A percentile compares a stretch with the other conserved stretches of the same genome.
phyloP scores from a whole-genome alignment of 2,797 vertebrate genomes.

The Cottoperca gobio region DNA sequence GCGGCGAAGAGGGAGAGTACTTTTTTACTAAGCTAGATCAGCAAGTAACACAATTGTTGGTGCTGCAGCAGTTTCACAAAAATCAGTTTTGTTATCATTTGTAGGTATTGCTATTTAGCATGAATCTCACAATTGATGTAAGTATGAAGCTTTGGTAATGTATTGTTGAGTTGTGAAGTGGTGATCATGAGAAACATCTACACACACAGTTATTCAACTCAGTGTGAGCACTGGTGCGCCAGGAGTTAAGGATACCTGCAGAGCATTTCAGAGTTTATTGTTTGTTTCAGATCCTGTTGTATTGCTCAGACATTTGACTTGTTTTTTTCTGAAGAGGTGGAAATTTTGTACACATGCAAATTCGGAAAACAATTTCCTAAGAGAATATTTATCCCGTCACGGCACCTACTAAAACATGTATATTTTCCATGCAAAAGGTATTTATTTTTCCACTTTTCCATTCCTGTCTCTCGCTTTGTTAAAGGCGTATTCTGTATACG shows the following conservation, averaged over 20 bases:
- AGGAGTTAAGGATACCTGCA: slow-evolving; percentile 13
- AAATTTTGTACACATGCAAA: slow-evolving; percentile 31
- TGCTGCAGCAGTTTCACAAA: not conserved
- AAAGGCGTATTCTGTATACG: slow-evolving; percentile 32
- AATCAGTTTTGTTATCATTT: not conserved
- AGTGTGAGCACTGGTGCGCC: not conserved
- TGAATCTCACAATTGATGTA: not conserved
- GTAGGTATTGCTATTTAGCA: not conserved
- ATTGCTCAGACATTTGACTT: slow-evolving; percentile 23
- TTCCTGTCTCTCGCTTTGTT: slow-evolving; percentile 33
- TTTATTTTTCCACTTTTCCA: slow-evolving; percentile 39
- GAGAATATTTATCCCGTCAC: slow-evolving; percentile 57
- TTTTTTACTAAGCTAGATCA: too few species aligned
- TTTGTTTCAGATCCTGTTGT: slow-evolving; percentile 14
- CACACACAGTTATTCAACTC: not conserved
- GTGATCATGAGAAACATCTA: not conserved
- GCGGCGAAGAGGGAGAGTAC: too few species aligned
- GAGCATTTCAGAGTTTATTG: slow-evolving; percentile 8
- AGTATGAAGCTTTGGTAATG: not conserved
- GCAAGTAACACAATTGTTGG: too few species aligned
- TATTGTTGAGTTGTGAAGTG: not conserved
- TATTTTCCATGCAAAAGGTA: slow-evolving; percentile 62
- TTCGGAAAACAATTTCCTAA: slow-evolving; percentile 27
- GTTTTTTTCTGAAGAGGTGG: slow-evolving; percentile 8
- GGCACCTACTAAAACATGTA: slow-evolving; percentile 57